A percentile compares a stretch with the other conserved stretches of the same genome.
Conservation (phyloP, 2,797 vertebrate species). For the Melanotaenia nigrans region DNA sequence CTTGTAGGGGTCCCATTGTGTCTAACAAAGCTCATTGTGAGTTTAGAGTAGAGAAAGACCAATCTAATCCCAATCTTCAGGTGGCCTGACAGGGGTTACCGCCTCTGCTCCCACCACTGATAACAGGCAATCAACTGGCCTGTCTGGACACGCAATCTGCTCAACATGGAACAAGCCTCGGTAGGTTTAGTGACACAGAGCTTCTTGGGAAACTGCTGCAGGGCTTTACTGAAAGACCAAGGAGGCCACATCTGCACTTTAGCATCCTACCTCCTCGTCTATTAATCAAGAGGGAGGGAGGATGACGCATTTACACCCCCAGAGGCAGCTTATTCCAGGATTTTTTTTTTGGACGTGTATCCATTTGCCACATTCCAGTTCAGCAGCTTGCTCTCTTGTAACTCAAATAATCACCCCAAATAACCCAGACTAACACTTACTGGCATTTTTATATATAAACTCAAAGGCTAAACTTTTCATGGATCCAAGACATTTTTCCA, state of each 20-base stretch:
- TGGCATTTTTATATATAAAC: slow-evolving; percentile 18
- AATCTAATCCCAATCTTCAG: slow-evolving; percentile 69
- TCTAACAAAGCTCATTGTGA: slow-evolving; percentile 54
- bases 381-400: slow-evolving; percentile 11
- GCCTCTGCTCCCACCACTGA: slow-evolving; percentile 67
- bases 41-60: slow-evolving; percentile 41
- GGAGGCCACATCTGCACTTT: slow-evolving; percentile 30
- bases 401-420: slow-evolving; percentile 19
- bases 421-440: neutral
- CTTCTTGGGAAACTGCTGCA: slow-evolving; percentile 63
- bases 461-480: slow-evolving; percentile 9
- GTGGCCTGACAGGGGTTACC: slow-evolving; percentile 69
- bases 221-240: slow-evolving; percentile 46
- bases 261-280: slow-evolving; percentile 30
- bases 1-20: slow-evolving; percentile 38
- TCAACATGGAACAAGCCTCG: slow-evolving; percentile 62
- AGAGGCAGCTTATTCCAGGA: slow-evolving; percentile 14
- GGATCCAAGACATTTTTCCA: slow-evolving; percentile 12
- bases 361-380: slow-evolving; percentile 43
- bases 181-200: slow-evolving; percentile 60
- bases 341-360: slow-evolving; percentile 23
- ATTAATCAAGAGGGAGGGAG: slow-evolving; percentile 15
- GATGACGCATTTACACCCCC: slow-evolving; percentile 33
- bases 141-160: slow-evolving; percentile 73
- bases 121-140: slow-evolving; percentile 79